phyloP scores from a whole-genome alignment of 35 echinoderm and acorn worm species.

The Heliocidaris erythrogramma region DNA sequence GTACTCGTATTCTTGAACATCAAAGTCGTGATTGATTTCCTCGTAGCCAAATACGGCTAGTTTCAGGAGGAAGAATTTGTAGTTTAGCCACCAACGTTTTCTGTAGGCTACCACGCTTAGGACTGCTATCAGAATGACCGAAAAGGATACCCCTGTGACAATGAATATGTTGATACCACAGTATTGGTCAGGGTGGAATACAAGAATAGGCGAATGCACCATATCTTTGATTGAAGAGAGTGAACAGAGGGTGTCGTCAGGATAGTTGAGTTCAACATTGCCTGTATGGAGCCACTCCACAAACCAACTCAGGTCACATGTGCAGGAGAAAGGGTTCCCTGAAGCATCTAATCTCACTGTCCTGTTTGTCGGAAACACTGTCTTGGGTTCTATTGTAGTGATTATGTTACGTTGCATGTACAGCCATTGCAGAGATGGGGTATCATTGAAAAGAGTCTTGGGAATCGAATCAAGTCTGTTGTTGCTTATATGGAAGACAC shows the following conservation, averaged over 20 bases:
- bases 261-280: not conserved
- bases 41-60: not conserved
- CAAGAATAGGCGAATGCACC: not conserved
- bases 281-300: not conserved
- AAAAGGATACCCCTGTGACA: not conserved
- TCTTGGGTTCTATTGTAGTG: not conserved
- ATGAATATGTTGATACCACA: not conserved
- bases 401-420: not conserved
- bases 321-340: not conserved
- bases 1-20: not conserved
- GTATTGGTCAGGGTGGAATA: not conserved
- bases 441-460: not conserved
- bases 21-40: not conserved
- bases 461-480: not conserved
- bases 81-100: conserved; percentile 8
- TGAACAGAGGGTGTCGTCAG: not conserved
- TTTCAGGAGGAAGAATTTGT: not conserved
- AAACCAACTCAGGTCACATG: not conserved
- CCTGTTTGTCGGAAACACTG: not conserved
- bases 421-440: not conserved
- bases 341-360: not conserved
- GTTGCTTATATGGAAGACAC: not conserved
- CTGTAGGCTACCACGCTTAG: not conserved
- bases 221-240: not conserved
- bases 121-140: not conserved